Base-by-base conservation (phyloP, 2,888 invertebrate genomes). In the Hecatera dysodea region DNA sequence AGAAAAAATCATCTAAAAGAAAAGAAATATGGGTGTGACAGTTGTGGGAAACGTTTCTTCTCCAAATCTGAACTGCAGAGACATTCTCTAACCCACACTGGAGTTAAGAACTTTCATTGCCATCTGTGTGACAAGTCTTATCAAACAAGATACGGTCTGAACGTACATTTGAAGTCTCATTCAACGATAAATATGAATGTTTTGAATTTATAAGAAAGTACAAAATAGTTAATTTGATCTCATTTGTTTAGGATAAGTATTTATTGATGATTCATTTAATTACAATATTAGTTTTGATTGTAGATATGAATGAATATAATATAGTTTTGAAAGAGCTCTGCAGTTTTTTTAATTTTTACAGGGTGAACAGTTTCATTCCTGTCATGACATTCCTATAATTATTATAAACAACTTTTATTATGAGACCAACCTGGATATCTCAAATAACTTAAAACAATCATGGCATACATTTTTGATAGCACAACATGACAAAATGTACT, bases 111-210 rank as follows among this genome's bases (percentile, higher is more conserved):
- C 63, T 96, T 94, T 68, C 95, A 95, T 69, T 96, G 96, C 72
- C 93, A 95, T 79, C 72, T 94, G 50, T 96, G 96, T 88, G 93
- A 95, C 68, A 96, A 96, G 60, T 95, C 96, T 0, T 96, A 96
- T 78, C 95, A 96, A 82, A 96, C 95, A 44, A 91, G 95, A 71
- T 94, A 96, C 55, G 96, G 96, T 0, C 85, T 96, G 53, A 96
- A 96, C 90, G 94, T 95, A 0, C 96, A 96, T 89, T 89, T 96
- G 50, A 95, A 94, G 65, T 94, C 95, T 1, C 96, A 96, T 85
- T 86, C 93, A 12, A 91, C 87, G 75, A 89, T 90, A 36, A 77
- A 85, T 70, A 86, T 89, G 71, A 90, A 88, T 87, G 81, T 88
- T 42, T 73, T 91, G 56, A 88, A 83, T 83, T 82, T 90, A 72